Percentiles rank a stretch among this genome's conserved stretches.
These are phyloP conservation scores for Hemitrygon akajei DNA, from an alignment of 2,797 vertebrate genomes.

Conservation along the genomic window DNA sequence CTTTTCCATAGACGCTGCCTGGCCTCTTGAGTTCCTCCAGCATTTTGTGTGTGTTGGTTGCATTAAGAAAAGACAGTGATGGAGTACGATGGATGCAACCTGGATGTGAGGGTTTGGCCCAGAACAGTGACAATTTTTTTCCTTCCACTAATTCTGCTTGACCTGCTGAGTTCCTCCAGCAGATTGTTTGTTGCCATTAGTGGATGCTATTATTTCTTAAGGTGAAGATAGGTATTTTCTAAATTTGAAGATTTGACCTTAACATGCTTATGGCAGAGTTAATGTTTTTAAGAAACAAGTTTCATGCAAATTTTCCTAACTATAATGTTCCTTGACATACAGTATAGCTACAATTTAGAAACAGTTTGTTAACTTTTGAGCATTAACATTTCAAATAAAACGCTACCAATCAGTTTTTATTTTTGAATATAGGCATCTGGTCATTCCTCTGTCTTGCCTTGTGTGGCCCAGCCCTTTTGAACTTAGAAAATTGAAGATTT, in stretches of 20 bases:
- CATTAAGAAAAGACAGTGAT: too few relatives aligned
- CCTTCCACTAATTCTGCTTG: too few relatives aligned
- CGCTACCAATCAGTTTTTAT: neutral
- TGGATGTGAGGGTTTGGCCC: too few relatives aligned
- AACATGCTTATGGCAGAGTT: neutral
- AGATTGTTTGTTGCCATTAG: too few relatives aligned
- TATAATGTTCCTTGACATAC: neutral
- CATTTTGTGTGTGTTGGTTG: too few relatives aligned
- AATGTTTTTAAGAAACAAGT: neutral
- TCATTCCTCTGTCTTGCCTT: neutral
- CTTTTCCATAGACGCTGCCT: too few relatives aligned
- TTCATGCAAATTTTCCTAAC: neutral
- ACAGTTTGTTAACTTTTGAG: neutral
- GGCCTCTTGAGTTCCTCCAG: too few relatives aligned
- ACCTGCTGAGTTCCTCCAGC: too few relatives aligned
- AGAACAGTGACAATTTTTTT: too few relatives aligned
- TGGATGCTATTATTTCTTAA: neutral
- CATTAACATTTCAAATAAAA: constrained; percentile 4
- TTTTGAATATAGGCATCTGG: neutral
- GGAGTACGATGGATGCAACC: too few relatives aligned
- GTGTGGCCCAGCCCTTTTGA: neutral
- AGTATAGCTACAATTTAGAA: neutral
- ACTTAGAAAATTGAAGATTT: neutral
- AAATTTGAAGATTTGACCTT: neutral
- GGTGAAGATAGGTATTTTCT: neutral